Evolutionary conservation across 2,797 vertebrate species (phyloP).

Genomic region (Passerculus sandwichensis): DNA sequence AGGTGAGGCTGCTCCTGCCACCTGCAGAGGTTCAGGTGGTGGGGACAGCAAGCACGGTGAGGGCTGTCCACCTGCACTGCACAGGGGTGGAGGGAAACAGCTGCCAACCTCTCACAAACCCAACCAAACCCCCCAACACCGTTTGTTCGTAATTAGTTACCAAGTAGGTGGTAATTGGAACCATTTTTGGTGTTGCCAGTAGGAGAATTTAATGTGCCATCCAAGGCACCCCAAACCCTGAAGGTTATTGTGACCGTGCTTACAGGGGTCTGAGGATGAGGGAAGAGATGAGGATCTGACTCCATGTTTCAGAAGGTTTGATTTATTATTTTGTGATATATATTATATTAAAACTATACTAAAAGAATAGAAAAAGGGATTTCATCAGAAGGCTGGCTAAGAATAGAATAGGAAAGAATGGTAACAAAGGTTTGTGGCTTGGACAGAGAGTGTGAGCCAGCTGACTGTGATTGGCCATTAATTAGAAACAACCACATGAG

Average conservation of each 20-base stretch:
- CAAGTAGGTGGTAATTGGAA: background rate
- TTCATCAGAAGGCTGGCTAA: no score
- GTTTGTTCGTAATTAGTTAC: background rate
- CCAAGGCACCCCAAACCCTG: background rate
- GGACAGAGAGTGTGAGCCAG: no score
- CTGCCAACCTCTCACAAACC: background rate
- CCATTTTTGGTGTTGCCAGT: background rate
- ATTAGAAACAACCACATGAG: no score
- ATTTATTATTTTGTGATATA: no score
- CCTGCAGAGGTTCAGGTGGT: background rate
- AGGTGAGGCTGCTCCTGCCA: background rate
- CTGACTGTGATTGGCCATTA: no score
- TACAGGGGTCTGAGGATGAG: no score
- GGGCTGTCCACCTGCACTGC: background rate
- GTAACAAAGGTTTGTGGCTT: no score
- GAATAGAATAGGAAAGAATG: no score
- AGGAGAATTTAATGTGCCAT: constrained; percentile 1
- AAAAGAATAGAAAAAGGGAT: no score
- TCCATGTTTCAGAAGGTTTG: no score
- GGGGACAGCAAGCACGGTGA: background rate
- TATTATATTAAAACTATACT: no score
- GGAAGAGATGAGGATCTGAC: no score
- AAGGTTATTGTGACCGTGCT: background rate
- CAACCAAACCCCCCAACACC: background rate
- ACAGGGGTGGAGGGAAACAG: background rate